Percentiles rank a stretch among this genome's conserved stretches.
Evolutionary conservation across 2,113 vertebrate genomes (phyloP).

Genomic region (Hyla sarda): DNA sequence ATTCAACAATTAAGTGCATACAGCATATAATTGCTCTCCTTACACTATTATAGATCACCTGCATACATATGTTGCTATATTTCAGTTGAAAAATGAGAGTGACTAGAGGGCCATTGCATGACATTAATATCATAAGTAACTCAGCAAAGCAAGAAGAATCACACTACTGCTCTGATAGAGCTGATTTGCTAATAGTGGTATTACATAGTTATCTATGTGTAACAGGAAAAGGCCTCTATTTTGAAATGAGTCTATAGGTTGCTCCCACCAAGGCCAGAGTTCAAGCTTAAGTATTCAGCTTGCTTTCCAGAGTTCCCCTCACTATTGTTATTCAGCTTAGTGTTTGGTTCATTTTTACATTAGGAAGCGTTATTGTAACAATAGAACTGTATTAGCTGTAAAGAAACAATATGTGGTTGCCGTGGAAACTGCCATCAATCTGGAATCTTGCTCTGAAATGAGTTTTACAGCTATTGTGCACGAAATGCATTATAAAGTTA

Average conservation of each 20-base stretch:
- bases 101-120: no score
- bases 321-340: neutral
- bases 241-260: neutral
- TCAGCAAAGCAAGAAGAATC: no score
- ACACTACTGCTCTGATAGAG: no score
- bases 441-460: neutral
- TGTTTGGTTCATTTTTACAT: neutral
- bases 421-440: slow-evolving; percentile 26
- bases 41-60: no score
- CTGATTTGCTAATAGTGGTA: no score
- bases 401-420: slow-evolving; percentile 30
- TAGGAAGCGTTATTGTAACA: neutral
- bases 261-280: neutral
- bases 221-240: neutral
- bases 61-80: no score
- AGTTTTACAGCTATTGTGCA: slow-evolving; percentile 16
- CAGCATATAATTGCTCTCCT: no score
- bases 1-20: no score
- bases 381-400: neutral
- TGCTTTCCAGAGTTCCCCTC: neutral
- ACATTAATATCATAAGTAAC: no score
- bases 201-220: neutral
- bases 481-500: neutral
- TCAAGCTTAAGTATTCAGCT: slow-evolving; percentile 1
- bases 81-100: no score